These are phyloP conservation scores for Syritta pipiens DNA, from an alignment of 2,888 invertebrate species.

Conservation along the genomic window DNA sequence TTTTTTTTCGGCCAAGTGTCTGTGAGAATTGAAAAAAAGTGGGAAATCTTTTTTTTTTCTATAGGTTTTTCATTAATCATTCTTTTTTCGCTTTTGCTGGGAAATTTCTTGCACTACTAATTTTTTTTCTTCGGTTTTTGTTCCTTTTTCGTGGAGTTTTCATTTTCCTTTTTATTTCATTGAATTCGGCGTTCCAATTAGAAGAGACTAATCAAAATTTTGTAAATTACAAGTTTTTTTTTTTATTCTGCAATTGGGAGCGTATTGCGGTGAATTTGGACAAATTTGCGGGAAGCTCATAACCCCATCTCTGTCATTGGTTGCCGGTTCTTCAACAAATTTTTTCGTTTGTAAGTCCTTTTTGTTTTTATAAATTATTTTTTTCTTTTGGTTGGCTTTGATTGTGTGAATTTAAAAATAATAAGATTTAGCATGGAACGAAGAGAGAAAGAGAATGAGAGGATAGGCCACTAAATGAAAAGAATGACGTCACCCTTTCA, in stretches of 20 bases:
- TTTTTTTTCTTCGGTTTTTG: slow-evolving; percentile 24
- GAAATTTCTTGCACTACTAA: slow-evolving; percentile 31
- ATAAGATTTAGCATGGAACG: no score
- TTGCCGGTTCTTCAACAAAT: slow-evolving; percentile 11
- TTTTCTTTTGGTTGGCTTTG: neutral
- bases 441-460: neutral
- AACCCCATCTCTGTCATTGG: neutral
- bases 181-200: slow-evolving; percentile 38
- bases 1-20: no score
- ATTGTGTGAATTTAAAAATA: neutral
- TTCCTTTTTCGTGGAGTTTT: neutral
- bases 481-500: slow-evolving; percentile 33
- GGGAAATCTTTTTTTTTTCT: slow-evolving; percentile 10
- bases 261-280: no score
- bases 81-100: slow-evolving; percentile 10
- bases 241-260: slow-evolving; percentile 3
- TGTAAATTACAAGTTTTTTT: neutral
- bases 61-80: neutral
- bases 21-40: no score
- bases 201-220: slow-evolving; percentile 18
- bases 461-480: neutral
- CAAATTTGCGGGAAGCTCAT: neutral
- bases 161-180: slow-evolving; percentile 6
- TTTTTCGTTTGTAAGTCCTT: slow-evolving; percentile 7
- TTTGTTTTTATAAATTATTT: neutral